Evolutionary conservation across 2,888 invertebrate species (phyloP).

Genomic region (Apodemia mormo): DNA sequence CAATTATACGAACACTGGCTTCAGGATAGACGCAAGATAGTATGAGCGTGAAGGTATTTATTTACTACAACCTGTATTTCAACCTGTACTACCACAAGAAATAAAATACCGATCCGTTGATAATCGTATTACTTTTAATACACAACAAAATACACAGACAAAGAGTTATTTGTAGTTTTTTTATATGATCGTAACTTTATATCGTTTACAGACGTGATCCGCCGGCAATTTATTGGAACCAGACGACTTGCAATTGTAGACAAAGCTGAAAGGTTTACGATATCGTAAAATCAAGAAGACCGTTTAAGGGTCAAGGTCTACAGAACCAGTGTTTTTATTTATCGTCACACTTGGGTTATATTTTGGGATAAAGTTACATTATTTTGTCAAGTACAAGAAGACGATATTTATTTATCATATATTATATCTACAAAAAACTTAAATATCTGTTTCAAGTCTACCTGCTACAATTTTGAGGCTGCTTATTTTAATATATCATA

Average conservation of each 20-base stretch:
- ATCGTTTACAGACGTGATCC: slow-evolving; percentile 60
- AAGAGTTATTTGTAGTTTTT: slow-evolving; percentile 26
- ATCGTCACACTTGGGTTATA: neutral
- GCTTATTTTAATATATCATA: too few species aligned
- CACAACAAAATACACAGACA: slow-evolving; percentile 16
- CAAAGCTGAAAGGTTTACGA: slow-evolving; percentile 60
- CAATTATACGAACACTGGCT: too few species aligned
- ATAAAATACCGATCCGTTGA: neutral
- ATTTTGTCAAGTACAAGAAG: neutral
- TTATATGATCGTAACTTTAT: slow-evolving; percentile 48
- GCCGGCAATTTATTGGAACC: slow-evolving; percentile 55
- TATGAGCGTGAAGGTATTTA: too few species aligned
- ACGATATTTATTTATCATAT: neutral
- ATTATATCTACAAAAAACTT: too few species aligned
- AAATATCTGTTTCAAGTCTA: too few species aligned
- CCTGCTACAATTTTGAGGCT: too few species aligned
- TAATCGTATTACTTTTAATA: slow-evolving; percentile 19
- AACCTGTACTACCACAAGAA: neutral
- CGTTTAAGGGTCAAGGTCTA: slow-evolving; percentile 50
- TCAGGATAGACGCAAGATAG: too few species aligned
- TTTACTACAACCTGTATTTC: neutral
- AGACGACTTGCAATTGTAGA: slow-evolving; percentile 45
- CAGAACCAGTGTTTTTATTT: slow-evolving; percentile 3
- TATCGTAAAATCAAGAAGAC: slow-evolving; percentile 60
- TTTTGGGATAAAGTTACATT: neutral